Conservation (phyloP, 1,140 invertebrate species). For the Argopecten irradians region DNA sequence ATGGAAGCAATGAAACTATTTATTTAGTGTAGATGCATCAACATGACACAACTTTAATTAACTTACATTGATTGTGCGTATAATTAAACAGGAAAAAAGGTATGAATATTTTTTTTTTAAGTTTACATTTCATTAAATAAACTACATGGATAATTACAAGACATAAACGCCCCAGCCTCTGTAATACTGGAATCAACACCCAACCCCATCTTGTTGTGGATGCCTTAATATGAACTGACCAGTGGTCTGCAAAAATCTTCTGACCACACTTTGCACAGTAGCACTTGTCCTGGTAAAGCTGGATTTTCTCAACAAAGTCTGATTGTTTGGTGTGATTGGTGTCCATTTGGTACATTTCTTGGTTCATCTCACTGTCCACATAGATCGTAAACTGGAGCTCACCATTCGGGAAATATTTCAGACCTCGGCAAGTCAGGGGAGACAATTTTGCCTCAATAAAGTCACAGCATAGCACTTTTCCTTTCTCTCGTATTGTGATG, state of each 20-base stretch:
- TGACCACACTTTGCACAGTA: conserved; percentile 58
- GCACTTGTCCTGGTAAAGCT: conserved; percentile 48
- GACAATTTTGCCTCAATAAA: conserved; percentile 29
- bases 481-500: conserved; percentile 25
- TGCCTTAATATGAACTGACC: conserved; percentile 33
- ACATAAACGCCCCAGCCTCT: too few relatives aligned
- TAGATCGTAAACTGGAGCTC: conserved; percentile 36
- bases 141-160: too few relatives aligned
- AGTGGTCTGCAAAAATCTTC: conserved; percentile 51
- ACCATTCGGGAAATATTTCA: conserved; percentile 34
- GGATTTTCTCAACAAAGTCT: conserved; percentile 47
- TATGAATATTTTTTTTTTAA: too few relatives aligned
- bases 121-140: too few relatives aligned
- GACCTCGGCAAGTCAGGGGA: conserved; percentile 33
- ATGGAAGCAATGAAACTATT: too few relatives aligned
- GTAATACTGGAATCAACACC: too few relatives aligned
- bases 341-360: conserved; percentile 24
- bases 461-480: conserved; percentile 25
- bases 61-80: too few relatives aligned
- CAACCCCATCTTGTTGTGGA: too few relatives aligned
- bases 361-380: conserved; percentile 29
- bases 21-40: too few relatives aligned
- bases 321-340: conserved; percentile 39
- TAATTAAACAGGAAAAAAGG: too few relatives aligned
- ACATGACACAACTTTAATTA: too few relatives aligned